Evolutionary conservation across 1,140 invertebrate genomes (phyloP).

Genomic region (Nephila pilipes): DNA sequence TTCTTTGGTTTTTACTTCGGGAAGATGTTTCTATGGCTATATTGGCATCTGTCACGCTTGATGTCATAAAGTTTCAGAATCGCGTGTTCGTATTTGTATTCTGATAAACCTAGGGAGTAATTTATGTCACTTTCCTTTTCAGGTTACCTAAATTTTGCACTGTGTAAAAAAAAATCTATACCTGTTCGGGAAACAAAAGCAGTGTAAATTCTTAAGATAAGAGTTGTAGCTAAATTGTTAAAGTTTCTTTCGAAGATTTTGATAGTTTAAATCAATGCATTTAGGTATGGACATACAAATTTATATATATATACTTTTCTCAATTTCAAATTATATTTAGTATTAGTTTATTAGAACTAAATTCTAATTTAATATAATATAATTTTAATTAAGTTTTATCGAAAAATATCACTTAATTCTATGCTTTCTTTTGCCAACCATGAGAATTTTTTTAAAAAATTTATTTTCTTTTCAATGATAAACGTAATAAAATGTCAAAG

Average conservation of each 20-base stretch:
- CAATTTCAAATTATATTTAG: not conserved
- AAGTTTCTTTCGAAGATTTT: not conserved
- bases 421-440: no score
- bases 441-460: no score
- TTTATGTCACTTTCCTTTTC: not conserved
- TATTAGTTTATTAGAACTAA: no score
- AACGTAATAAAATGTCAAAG: no score
- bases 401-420: no score
- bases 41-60: not conserved
- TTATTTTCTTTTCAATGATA: no score
- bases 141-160: not conserved
- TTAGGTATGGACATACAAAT: not conserved
- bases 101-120: not conserved
- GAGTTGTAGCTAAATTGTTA: not conserved
- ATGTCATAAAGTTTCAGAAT: not conserved
- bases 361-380: no score
- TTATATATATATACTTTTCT: not conserved
- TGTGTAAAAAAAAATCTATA: not conserved
- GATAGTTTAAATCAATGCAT: no score
- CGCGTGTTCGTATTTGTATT: not conserved
- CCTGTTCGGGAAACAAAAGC: not conserved
- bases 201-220: not conserved
- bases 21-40: not conserved
- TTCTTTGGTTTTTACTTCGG: no score
- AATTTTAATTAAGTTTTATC: no score